Evolutionary conservation across 2,797 vertebrate genomes (phyloP), one percentile per base, ranked within the genome.

Genomic region (Pyrocephalus nanus): DNA sequence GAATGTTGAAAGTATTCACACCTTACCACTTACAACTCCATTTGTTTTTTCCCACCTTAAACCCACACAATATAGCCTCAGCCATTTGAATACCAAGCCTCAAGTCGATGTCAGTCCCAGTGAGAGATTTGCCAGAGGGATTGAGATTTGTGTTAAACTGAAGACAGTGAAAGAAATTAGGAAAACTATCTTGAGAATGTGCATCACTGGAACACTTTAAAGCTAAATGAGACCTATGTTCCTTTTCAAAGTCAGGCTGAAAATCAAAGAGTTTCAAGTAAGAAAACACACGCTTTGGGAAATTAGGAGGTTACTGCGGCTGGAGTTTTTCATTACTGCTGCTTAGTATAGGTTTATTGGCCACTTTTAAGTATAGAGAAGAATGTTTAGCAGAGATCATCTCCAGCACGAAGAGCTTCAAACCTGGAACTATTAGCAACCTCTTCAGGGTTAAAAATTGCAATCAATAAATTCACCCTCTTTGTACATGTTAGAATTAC

Each of bases 91-190:
- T 78, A 74, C 12, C 65, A 87, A 87, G 34, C 54, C 85, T 91
- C 43, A 60, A 74, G 89, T 65, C 2, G 4, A 18, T 84, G 42
- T 42, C 65, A 89, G 74, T 48, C 60, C 45, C 92, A 62, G 34
- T 12, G 26, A 90, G 73, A 92, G 38, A 82, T 76, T 47, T 92
- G 77, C 81, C 54, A 89, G 57, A 60, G 69, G 75, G 81, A 91
- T 34, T 30, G 42, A 82, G 69, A 94, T 61, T 18, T 80, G 53
- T 50, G 71, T 80, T 48, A 72, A 84, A 86, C 86, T 83, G 79
- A 95, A 93, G 77, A 96, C 85, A 90, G 88, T 26, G 83, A 94
- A 95, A 81, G 81, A 94, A 92, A 90, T 54, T 60, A 84, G 65
- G 80, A 89, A 97, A 94, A 92, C 50, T 93, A 76, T 93, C 92